Conservation (phyloP, 2,888 invertebrate genomes). For the Tenthredo mesomela region DNA sequence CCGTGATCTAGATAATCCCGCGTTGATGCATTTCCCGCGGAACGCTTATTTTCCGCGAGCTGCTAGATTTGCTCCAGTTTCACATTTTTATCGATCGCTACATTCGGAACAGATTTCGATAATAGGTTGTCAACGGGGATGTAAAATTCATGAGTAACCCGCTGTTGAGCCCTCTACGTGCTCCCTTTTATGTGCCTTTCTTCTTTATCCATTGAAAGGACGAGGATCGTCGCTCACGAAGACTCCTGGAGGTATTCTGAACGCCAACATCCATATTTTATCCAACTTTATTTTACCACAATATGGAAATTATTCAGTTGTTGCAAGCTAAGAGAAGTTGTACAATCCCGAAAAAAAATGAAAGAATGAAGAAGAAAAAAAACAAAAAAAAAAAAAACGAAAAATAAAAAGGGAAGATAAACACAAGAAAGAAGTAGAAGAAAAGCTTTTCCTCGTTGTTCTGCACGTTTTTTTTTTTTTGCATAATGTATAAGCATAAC, state of each 20-base stretch:
- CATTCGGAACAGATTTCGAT: constrained; percentile 29
- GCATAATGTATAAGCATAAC: not conserved
- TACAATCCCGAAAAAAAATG: not conserved
- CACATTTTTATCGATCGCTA: constrained; percentile 27
- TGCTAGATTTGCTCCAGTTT: constrained; percentile 5
- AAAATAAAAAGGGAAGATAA: not conserved
- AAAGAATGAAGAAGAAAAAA: not conserved
- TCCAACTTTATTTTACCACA: constrained; percentile 10
- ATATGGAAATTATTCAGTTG: constrained; percentile 17
- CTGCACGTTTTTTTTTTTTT: not conserved
- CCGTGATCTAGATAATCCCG: not conserved
- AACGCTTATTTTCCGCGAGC: not conserved
- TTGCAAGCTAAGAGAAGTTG: not conserved
- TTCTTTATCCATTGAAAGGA: constrained; percentile 31
- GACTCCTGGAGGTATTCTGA: constrained; percentile 17
- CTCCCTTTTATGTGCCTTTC: constrained; percentile 1
- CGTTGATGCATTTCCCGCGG: constrained; percentile 5
- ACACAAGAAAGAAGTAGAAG: not conserved
- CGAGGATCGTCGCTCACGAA: constrained; percentile 2
- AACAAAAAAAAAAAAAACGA: not conserved
- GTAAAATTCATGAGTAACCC: constrained; percentile 45
- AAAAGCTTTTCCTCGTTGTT: not conserved
- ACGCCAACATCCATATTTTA: constrained; percentile 32
- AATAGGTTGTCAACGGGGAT: constrained; percentile 38
- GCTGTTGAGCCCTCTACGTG: not conserved